A percentile compares a stretch with the other conserved stretches of the same genome.
Conservation (phyloP, 2,113 vertebrate species). For the Pollachius pollachius region DNA sequence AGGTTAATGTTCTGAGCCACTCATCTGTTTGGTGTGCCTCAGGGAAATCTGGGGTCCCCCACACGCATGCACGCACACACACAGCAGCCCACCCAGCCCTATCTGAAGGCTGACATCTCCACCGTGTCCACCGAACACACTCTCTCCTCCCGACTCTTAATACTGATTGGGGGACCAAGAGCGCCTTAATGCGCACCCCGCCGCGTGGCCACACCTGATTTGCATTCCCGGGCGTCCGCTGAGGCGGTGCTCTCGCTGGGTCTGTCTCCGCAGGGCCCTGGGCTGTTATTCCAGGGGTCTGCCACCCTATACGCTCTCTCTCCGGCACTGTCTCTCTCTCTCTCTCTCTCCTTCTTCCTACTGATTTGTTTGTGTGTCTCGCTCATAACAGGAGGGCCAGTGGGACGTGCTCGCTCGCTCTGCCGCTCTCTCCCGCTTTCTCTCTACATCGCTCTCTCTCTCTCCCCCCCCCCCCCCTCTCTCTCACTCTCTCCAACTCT, state of each 20-base stretch:
- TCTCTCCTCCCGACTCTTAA: no score
- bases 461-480: conserved; percentile 17
- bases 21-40: conserved; percentile 53
- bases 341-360: no score
- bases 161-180: no score
- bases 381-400: neutral
- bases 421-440: neutral
- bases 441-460: conserved; percentile 33
- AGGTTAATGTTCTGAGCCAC: conserved; percentile 68
- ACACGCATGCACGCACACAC: no score
- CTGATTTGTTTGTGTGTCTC: no score
- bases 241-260: conserved; percentile 56
- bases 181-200: no score
- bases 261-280: conserved; percentile 42
- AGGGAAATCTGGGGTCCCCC: conserved; percentile 30
- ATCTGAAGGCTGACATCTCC: conserved; percentile 46
- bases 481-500: conserved; percentile 6
- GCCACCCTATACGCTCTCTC: conserved; percentile 41
- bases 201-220: conserved; percentile 47
- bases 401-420: neutral
- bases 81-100: conserved; percentile 18
- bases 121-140: conserved; percentile 45
- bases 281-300: conserved; percentile 40
- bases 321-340: conserved; percentile 5
- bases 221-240: conserved; percentile 45